These are phyloP conservation scores for Penaeus indicus DNA, from an alignment of 1,140 invertebrate genomes.

Conservation along the genomic window DNA sequence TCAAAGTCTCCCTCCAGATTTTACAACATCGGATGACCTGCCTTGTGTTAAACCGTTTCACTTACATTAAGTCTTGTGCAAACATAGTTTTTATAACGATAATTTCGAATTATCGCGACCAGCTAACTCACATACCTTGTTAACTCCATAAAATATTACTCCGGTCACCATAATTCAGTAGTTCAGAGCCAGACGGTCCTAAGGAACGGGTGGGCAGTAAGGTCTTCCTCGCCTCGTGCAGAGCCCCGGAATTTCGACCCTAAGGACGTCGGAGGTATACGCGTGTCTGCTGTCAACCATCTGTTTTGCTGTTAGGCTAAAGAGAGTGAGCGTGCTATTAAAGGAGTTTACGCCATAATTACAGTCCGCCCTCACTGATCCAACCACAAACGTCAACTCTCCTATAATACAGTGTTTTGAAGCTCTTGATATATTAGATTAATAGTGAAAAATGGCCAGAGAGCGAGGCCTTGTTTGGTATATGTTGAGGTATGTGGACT, in stretches of 20 bases:
- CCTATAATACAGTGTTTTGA: constrained; percentile 33
- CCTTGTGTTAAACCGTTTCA: no score
- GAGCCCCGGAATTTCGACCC: constrained; percentile 22
- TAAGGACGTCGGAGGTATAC: constrained; percentile 18
- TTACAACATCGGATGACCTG: no score
- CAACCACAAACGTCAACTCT: constrained; percentile 43
- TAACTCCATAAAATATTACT: constrained; percentile 52
- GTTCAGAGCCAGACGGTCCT: constrained; percentile 20
- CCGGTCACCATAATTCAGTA: constrained; percentile 57
- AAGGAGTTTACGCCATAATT: constrained; percentile 55
- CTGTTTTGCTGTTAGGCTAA: constrained; percentile 58
- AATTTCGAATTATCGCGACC: constrained; percentile 35
- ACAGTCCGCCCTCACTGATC: constrained; percentile 44
- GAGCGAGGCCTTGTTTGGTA: constrained; percentile 1
- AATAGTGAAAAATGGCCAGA: background rate
- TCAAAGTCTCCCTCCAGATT: no score
- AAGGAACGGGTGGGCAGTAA: constrained; percentile 1
- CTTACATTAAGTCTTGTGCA: no score
- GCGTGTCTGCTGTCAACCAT: constrained; percentile 31
- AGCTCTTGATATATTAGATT: constrained; percentile 23
- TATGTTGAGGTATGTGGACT: background rate
- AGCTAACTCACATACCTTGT: constrained; percentile 45
- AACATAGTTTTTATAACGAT: no score
- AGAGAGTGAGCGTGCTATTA: constrained; percentile 52
- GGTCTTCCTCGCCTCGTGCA: background rate